phyloP scores from a whole-genome alignment of 2,113 vertebrate species.

The Aspiorhynchus laticeps region DNA sequence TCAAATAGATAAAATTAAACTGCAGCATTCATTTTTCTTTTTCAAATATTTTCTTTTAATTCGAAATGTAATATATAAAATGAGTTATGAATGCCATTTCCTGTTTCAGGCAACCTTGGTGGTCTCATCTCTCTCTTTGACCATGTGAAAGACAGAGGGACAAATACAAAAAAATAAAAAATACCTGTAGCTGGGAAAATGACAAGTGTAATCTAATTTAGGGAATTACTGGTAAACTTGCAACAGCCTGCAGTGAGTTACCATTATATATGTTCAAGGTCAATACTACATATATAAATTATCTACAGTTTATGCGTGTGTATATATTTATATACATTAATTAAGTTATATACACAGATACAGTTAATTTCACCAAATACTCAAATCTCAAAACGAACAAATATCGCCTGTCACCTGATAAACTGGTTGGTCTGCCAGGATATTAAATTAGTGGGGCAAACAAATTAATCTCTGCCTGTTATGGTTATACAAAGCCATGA shows the following conservation, averaged over 20 bases:
- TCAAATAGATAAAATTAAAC: not conserved
- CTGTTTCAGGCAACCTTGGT: constrained; percentile 7
- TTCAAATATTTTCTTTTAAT: not conserved
- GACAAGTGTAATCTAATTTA: not conserved
- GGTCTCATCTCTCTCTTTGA: not conserved
- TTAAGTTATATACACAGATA: not conserved
- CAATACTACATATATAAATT: not conserved
- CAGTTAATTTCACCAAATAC: not conserved
- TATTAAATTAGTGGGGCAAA: not conserved
- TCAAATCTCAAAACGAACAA: not conserved
- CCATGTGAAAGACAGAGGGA: constrained; percentile 1
- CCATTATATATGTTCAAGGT: not conserved
- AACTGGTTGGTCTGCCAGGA: not conserved
- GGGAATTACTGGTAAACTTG: not conserved
- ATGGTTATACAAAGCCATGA: not conserved
- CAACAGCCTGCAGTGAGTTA: not conserved
- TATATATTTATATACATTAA: not conserved
- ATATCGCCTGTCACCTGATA: not conserved
- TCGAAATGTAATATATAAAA: constrained; percentile 5
- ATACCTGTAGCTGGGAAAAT: not conserved
- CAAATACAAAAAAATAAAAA: not conserved
- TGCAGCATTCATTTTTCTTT: not conserved
- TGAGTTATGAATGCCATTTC: constrained; percentile 9
- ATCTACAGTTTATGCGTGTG: not conserved
- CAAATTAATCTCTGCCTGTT: not conserved